Evolutionary conservation across 2,797 vertebrate species (phyloP), one percentile per base, ranked within the genome.

Genomic region (Gila robusta): DNA sequence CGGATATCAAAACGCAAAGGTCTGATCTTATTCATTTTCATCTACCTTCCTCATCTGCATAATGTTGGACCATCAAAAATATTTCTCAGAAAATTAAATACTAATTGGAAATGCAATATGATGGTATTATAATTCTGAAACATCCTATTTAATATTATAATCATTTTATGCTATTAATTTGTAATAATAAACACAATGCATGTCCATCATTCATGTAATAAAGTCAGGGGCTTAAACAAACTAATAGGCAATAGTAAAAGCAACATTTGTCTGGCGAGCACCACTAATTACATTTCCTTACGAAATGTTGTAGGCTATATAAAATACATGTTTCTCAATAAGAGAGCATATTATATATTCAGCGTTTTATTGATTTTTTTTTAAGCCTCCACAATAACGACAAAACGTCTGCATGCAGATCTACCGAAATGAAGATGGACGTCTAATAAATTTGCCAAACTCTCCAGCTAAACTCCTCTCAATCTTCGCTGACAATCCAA

Each of bases 391-490:
- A 84, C 82, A 87, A 81, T 89, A 85, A 87, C 72, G 41, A 23
- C 85, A 41, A 86, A 74, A 59, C 52, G 78, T 81, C 88, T 78
- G 41, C 72, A 76, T 69, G 62, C 85, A 86, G 88, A 88, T 82
- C 21, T 56, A 56, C 71, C 64, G 3, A 86, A 86, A 92, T 93
- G 69, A 91, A 88, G 88, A 93, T 49, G 91, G 92, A 91, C 92
- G 89, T 85, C 86, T 87, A 81, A 88, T 84, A 88, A 85, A 88
- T 87, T 86, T 62, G 66, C 86, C 71, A 54, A 72, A 84, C 64
- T 84, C 83, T 85, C 82, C 89, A 79, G 83, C 35, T 70, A 81
- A 86, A 90, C 54, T 85, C 88, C 87, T 85, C 89, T 81, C 86
- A 76, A 54, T 91, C 86, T 90, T 88, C 74, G 79, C 79, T 85